Evolutionary conservation across 2,113 vertebrate genomes (phyloP), one percentile per base, ranked within the genome.

Genomic region (Sebastes fasciatus): DNA sequence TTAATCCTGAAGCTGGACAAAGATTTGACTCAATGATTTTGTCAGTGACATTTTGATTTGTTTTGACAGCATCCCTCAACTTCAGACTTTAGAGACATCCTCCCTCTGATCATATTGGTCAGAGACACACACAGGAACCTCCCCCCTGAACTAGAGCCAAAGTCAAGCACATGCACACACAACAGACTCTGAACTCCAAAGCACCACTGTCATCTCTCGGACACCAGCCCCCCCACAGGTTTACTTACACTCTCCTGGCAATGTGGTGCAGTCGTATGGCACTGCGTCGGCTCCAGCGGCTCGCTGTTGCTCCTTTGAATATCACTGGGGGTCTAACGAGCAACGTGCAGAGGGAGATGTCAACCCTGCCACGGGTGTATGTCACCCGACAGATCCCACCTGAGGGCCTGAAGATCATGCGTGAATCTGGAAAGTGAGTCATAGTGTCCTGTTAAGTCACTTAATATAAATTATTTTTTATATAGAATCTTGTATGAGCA

Each of bases 351-450:
- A 92, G 94, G 46, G 86, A 89, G 54, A 94, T 93, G 93, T 94
- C 94, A 19, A 92, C 85, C 1, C 70, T 96, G 58, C 91, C 92
- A 3, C 91, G 93, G n/a, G 91, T 96, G 11, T 96, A 95, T 17
- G 86, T 96, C 69, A 95, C 96, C 49, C 94, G 96, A 16, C 92
- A 93, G 83, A 94, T 96, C 60, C 96, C 95, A 19, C 94, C 94
- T 0, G 94, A 95, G 42, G 96, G 96, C 14, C 82, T 96, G 82
- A 93, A 86, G 80, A 94, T 95, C 70, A 94, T 97, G 6, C 85
- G 78, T 9, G 91, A 95, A 84, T 96, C 95, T 65, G 94, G 93
- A 88, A 91, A 94, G 96, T 96, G 68, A 95, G 96, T 93, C 12
- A 52, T 1, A 8, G 3, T 17, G 13, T 64, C 4, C 14, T 54